Evolutionary conservation across 2,113 vertebrate species (phyloP), one percentile per base, ranked within the genome.

Genomic region (Callionymus lyra): DNA sequence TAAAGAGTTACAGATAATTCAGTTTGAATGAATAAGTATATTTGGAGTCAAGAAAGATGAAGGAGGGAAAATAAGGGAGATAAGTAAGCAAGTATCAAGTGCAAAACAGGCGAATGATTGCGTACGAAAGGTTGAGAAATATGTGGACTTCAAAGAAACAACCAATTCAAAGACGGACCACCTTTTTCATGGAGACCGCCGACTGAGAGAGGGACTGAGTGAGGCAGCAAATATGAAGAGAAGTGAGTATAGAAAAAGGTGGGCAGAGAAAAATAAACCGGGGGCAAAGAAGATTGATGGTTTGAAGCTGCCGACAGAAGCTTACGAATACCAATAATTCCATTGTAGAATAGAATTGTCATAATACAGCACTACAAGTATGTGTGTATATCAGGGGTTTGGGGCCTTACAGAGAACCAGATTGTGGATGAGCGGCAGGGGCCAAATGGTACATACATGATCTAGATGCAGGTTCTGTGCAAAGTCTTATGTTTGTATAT

Each of bases 141-240:
- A 56, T 59, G 50, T 33, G 19, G 12, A 76, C 76, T 76, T 79
- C 76, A 79, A 76, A 79, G 61, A 54, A 40, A 27, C 44, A 17
- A 31, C 35, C 2, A 16, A 44, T 37, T 59, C 31, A 58, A 58
- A 75, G 68, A 68, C 64, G 59, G 61, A 71, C 59, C 66, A 52
- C 21, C 55, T 53, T 64, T n/a, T 66, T 62, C 53, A 44, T 15
- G 40, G 53, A 59, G 48, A 44, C 59, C 49, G 10, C 69, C 67
- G 11, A 57, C 59, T 37, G 67, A 43, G 65, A 56, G 41, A 34
- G 6, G 41, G 51, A 69, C 59, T 49, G 56, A 16, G 6, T 53
- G 52, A 60, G 39, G 60, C 44, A 19, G 56, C 13, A 45, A 34
- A 21, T 41, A 42, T 1, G 37, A 39, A 32, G 56, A 47, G 32